Conservation (phyloP, 23 tunicate genomes). For the Styela plicata region DNA sequence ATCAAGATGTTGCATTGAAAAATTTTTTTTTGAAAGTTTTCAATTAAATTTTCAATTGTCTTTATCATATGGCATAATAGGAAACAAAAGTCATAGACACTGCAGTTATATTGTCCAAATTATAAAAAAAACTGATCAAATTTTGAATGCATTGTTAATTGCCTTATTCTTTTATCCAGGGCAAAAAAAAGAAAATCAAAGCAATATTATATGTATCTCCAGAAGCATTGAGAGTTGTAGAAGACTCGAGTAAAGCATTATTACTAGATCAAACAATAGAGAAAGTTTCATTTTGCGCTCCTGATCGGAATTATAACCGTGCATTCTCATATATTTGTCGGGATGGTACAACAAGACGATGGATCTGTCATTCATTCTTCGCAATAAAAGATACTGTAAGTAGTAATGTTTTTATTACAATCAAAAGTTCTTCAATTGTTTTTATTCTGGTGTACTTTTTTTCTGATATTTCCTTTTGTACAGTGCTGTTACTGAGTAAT, state of each 20-base stretch:
- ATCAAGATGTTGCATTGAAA: too few relatives aligned
- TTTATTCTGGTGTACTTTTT: not conserved
- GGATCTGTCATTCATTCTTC: conserved; percentile 96
- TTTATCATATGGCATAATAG: too few relatives aligned
- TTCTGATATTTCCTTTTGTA: not conserved
- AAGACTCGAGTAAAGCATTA: conserved; percentile 92
- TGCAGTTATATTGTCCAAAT: too few relatives aligned
- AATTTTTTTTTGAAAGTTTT: too few relatives aligned
- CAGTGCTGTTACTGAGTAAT: too few relatives aligned
- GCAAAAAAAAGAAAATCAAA: conserved; percentile 79
- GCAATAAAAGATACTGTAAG: conserved; percentile 88
- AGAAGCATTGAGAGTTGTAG: conserved; percentile 90
- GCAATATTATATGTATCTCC: conserved; percentile 93
- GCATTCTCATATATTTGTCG: conserved; percentile 98
- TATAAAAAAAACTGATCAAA: too few relatives aligned
- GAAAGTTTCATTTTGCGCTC: conserved; percentile 99
- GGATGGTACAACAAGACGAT: conserved; percentile 95
- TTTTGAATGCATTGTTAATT: too few relatives aligned
- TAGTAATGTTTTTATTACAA: too few relatives aligned
- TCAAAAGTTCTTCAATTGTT: too few relatives aligned
- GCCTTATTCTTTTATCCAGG: too few relatives aligned
- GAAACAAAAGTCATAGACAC: too few relatives aligned
- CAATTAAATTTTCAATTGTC: too few relatives aligned
- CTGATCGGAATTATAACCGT: conserved; percentile 87
- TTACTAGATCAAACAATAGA: conserved; percentile 99